Base-by-base conservation (phyloP, 1,140 invertebrate species). In the Lordiphosa clarofinis region DNA sequence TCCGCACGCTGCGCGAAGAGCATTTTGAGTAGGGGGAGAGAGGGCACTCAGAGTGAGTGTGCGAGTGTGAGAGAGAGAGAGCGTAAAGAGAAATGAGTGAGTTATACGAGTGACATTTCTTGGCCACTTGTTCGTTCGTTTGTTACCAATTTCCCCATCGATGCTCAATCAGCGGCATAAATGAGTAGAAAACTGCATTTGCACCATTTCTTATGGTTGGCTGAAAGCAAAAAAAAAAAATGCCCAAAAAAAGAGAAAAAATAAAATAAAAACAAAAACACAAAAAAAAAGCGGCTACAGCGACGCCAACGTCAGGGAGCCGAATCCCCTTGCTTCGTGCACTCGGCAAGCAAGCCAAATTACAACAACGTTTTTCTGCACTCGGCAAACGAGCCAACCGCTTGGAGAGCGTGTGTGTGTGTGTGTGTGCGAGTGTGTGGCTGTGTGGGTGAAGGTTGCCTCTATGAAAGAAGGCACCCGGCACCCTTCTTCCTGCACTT, bases 161-260 rank as follows among this genome's bases (percentile, higher is more conserved):
- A 76, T 81, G 75, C 72, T 81, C 75, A 75, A 81, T 81, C 65
- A 66, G 38, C 36, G 59, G 68, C 53, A 74, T 50, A 75, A 75
- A 57, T 53, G 72, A 73, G 72, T 24, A 24, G 0, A 24, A 24
- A 24, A 24, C 21, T 19, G 19, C 19, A 19, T 19, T 19, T 19
- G 19, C 19, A 19, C 19, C 19, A 19, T 19, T 19, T 19, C 40
- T 53, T 44, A 69, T 61, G 61, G 56, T 69, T 65, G 66, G 61
- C 42, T 70, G 49, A 53, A 47, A 68, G 50, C 37, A 69, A 73
- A 49, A 64, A 69, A 68, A 57, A 62, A 35, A 38, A 15, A 15
- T 15, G 15, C 15, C 15, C 53, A 61, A 66, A 31, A 37, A 33
- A 49, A 60, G 53, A n/a, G 54, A n/a, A n/a, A n/a, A n/a, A n/a